Base-by-base conservation (phyloP, 2,888 invertebrate species). In the Andricus quercusramuli region DNA sequence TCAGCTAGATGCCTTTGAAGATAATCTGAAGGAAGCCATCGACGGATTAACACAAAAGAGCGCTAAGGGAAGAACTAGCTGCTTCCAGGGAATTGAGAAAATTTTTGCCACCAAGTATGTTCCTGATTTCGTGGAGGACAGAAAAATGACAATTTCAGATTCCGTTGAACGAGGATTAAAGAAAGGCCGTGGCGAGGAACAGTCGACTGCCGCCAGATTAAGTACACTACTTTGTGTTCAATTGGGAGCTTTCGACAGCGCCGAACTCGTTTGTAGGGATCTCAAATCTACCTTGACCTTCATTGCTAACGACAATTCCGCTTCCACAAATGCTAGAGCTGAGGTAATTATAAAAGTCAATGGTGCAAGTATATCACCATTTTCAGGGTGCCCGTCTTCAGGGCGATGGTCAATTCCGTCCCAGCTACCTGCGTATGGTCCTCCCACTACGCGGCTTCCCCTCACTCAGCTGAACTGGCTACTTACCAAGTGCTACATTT, bases 21-120 rank as follows among this genome's bases (percentile, higher is more conserved):
- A 98, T 88, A 98, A 98, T 92, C 94, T 99, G 44, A 94, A 95
- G 47, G 98, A 98, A 90, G 95, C 96, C 1, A 95, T 99, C 78
- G 99, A 99, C 90, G 97, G 96, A 37, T 94, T 98, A 64, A 95
- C 96, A n/a, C 97, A 98, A 86, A 98, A 98, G 89, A 97, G 98
- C 84, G 96, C 96, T 15, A 97, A 97, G 86, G 97, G 97, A 15
- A 95, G 99, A 78, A 95, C 95, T 0, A 93, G 94, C 20, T 96
- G 96, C 68, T 94, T 98, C 80, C 95, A 96, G 86, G 93, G 95
- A 2, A 94, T 98, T 17, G 95, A 95, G 64, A 96, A 95, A 84
- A 96, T 96, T 13, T 94, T 98, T 79, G 95, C 96, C 89, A 95
- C 96, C 87, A 97, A 97, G 86, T 96, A 95, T 89, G 94, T 97